phyloP scores from a whole-genome alignment of 1,140 invertebrate genomes.

The Brachionus angularis region DNA sequence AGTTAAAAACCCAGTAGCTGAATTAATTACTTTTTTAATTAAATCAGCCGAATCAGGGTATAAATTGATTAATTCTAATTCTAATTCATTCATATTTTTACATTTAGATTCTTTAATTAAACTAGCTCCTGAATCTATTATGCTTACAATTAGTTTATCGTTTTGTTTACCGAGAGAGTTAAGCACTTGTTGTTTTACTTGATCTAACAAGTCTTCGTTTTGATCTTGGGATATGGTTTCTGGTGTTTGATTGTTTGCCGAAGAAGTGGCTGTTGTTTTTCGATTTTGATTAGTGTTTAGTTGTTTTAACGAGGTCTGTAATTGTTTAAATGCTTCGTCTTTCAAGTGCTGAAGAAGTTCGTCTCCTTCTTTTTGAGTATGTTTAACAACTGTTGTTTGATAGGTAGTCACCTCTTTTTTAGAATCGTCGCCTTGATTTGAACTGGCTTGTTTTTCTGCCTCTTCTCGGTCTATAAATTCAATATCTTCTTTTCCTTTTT shows the following conservation, averaged over 20 bases:
- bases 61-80: background rate
- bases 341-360: conserved; percentile 32
- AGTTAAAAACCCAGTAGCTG: conserved; percentile 35
- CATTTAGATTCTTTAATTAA: background rate
- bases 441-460: conserved; percentile 1
- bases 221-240: background rate
- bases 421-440: background rate
- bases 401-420: conserved; percentile 44
- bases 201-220: conserved; percentile 10
- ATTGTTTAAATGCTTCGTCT: conserved; percentile 26
- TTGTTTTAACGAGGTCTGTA: background rate
- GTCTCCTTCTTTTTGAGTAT: conserved; percentile 36
- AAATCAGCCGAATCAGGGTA: background rate
- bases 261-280: conserved; percentile 31
- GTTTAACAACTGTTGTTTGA: conserved; percentile 37
- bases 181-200: conserved; percentile 22
- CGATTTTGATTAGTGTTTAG: background rate
- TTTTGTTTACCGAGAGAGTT: background rate
- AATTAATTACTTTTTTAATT: conserved; percentile 19
- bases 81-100: conserved; percentile 6
- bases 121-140: background rate
- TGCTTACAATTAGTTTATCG: background rate
- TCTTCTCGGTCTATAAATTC: conserved; percentile 37
- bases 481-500: conserved; percentile 35
- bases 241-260: background rate